Evolutionary conservation across 35 echinoderm and acorn worm species (phyloP).

Genomic region (Diadema setosum): DNA sequence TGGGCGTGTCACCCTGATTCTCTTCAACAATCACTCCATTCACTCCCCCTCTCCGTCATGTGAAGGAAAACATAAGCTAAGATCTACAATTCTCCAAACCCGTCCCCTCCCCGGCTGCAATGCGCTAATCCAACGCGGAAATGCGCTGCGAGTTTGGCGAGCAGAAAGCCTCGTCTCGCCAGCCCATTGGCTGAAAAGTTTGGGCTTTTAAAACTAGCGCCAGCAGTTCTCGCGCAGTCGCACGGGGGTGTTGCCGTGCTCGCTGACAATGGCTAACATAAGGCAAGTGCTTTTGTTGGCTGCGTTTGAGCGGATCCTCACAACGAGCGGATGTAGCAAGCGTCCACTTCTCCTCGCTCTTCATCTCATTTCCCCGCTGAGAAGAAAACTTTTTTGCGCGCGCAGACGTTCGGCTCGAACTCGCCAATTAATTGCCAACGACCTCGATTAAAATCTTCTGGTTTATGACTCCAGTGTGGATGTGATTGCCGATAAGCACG

Average conservation of each 20-base stretch:
- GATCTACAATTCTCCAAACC: background rate
- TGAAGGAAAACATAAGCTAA: background rate
- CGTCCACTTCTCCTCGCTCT: background rate
- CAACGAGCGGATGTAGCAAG: background rate
- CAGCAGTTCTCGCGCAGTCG: background rate
- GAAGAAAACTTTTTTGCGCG: background rate
- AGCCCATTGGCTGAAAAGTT: constrained; percentile 4
- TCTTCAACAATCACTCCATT: background rate
- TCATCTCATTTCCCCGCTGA: background rate
- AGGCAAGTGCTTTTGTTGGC: background rate
- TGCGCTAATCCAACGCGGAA: background rate
- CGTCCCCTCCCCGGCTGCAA: background rate
- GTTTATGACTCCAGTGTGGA: too few species aligned
- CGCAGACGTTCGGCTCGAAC: background rate
- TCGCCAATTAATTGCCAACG: background rate
- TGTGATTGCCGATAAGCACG: too few species aligned
- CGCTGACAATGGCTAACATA: constrained; percentile 10
- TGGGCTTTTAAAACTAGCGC: constrained; percentile 14
- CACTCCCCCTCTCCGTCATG: background rate
- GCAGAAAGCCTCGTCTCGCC: background rate
- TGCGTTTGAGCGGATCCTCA: background rate
- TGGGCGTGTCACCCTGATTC: constrained; percentile 1
- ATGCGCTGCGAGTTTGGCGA: background rate
- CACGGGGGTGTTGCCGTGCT: background rate
- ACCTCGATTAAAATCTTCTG: background rate